phyloP scores from a whole-genome alignment of 2,113 vertebrate genomes.

The Ovis canadensis region DNA sequence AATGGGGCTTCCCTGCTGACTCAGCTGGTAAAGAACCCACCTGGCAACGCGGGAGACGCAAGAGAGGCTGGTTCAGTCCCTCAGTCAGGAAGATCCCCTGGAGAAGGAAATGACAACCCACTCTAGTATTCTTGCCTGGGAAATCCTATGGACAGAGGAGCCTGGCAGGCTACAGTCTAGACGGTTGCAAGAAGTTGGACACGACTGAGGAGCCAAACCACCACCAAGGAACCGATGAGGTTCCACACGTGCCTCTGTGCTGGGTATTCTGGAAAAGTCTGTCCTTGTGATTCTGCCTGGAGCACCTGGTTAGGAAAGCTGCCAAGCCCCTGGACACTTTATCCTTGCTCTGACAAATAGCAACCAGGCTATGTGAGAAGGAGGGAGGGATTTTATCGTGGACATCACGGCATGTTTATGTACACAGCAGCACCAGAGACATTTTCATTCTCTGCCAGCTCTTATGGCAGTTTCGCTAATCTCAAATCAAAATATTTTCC shows the following conservation, averaged over 20 bases:
- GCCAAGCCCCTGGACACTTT: rapidly evolving
- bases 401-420: background rate
- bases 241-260: rapidly evolving
- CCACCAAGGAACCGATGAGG: background rate
- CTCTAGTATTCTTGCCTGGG: background rate
- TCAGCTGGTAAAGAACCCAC: background rate
- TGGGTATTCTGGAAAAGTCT: background rate
- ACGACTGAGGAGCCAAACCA: background rate
- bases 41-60: background rate
- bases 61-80: background rate
- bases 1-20: background rate
- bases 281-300: background rate
- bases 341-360: background rate
- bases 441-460: background rate
- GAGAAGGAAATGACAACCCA: background rate
- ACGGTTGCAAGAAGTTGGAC: rapidly evolving
- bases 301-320: background rate
- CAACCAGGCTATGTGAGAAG: background rate
- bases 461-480: background rate
- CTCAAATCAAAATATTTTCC: background rate
- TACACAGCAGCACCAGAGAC: background rate
- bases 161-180: background rate
- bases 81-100: background rate
- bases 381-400: background rate
- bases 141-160: background rate